phyloP scores from a whole-genome alignment of 2,888 invertebrate genomes.

The Odontothrips loti region DNA sequence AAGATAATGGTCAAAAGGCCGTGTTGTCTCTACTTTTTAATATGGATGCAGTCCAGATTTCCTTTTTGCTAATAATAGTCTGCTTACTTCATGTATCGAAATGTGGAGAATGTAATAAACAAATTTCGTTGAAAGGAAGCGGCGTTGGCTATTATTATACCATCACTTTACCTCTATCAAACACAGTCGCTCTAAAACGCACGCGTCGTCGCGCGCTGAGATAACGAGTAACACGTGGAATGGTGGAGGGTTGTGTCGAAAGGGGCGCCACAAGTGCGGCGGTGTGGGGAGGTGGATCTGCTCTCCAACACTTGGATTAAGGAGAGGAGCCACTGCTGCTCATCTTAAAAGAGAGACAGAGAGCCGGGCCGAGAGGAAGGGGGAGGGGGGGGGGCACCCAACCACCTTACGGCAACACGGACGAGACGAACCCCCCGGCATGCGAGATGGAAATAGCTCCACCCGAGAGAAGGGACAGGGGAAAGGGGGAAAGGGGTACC shows the following conservation, averaged over 20 bases:
- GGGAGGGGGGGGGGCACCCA: conserved; percentile 15
- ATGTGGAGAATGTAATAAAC: no score
- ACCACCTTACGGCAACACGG: conserved; percentile 21
- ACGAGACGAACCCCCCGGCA: conserved; percentile 29
- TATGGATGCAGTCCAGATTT: no score
- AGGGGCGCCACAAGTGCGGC: background rate
- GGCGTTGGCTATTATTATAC: background rate
- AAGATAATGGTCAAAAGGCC: no score
- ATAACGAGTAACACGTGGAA: background rate
- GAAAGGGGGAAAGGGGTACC: background rate
- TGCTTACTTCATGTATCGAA: background rate
- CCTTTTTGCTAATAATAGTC: no score
- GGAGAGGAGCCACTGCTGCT: background rate
- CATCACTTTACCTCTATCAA: background rate
- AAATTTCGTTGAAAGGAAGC: no score
- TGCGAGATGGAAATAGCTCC: background rate
- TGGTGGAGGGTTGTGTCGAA: background rate
- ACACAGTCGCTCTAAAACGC: background rate
- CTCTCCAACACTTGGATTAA: background rate
- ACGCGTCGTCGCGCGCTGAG: background rate
- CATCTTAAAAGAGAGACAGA: background rate
- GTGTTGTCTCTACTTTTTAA: no score
- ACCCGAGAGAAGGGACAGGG: conserved; percentile 28
- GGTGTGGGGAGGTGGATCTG: background rate
- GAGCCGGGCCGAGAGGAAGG: background rate